Evolutionary conservation across 2,888 invertebrate genomes (phyloP), one percentile per base, ranked within the genome.

Genomic region (Xestobium rufovillosum): DNA sequence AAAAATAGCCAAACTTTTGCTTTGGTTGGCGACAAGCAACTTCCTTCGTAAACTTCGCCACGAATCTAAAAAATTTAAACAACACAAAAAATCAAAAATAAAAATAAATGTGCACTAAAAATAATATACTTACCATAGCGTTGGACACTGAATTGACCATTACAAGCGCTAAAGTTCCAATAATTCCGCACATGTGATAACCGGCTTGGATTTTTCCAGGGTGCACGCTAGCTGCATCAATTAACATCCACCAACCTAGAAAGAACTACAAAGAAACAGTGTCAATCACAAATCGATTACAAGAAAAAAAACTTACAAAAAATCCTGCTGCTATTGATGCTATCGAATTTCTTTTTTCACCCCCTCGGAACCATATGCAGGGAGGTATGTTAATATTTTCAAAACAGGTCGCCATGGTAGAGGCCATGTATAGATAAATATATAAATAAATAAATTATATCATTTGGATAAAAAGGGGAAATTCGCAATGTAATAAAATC

Each of bases 81-180:
- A n/a, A n/a, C n/a, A n/a, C n/a, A n/a, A n/a, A n/a, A n/a, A n/a
- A n/a, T n/a, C n/a, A n/a, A n/a, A n/a, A n/a, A n/a, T n/a, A n/a
- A 23, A n/a, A n/a, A n/a, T n/a, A n/a, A n/a, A n/a, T n/a, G n/a
- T n/a, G n/a, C n/a, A n/a, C n/a, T n/a, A 31, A 26, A 28, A 17
- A 27, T 31, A 15, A 36, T 28, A 2, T 9, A 34, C 38, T 43
- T 51, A 75, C 86, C 73, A 94, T 92, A 36, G 90, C 86, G 70
- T 95, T 96, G 6, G 94, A 88, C 1, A 98, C 92, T 1, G 90
- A 83, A 67, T 98, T 98, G 19, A 98, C 87, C 96, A 98, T 95
- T 49, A 97, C 78, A 41, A 98, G 76, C 10, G 96, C 94, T 37
- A 98, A 53, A 1, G 96, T 95, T 13, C 90, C 91, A 63, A 96